Base-by-base conservation (phyloP, 2,113 vertebrate species). In the Fregetta grallaria region DNA sequence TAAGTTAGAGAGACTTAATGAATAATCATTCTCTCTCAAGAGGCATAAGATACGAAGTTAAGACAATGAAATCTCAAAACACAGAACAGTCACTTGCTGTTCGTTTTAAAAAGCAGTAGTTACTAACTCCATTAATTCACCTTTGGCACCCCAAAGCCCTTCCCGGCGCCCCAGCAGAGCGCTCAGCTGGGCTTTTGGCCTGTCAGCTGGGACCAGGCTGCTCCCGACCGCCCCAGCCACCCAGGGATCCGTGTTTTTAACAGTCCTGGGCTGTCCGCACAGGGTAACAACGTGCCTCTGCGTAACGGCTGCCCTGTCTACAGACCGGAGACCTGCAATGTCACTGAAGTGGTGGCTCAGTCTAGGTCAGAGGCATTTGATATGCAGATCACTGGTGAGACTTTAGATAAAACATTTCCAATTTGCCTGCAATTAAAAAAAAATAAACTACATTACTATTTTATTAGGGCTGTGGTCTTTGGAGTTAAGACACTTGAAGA, bases 251-350 rank as follows among this genome's bases (percentile, higher is more conserved):
- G 3, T 1, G 3, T 23, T 79, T 71, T 29, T n/a, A 78, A 42
- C 27, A 36, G 23, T 19, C 52, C 49, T 26, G n/a, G 19, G 34
- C 70, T 25, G 7, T 10, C 40, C 32, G 23, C 0, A 0, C 32
- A 36, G 56, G 38, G 61, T 16, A 7, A 44, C 56, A 66, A 59
- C 1, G 0, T 14, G 27, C 23, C 21, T 26, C 32, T 36, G 18
- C 20, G 7, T 25, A 89, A 77, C 5, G 3, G 20, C 36, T 61
- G 55, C 50, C 68, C 58, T n/a, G 42, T 12, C 71, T 29, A 55
- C 52, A 13, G 6, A 14, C 6, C 5, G 58, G 73, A 66, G 17
- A 81, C 42, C 61, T 55, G 74, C 74, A 90, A 10, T 38, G 55
- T 74, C 84, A 42, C 65, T 29, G 50, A 81, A 49, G 44, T 5